phyloP scores from a whole-genome alignment of 2,888 invertebrate genomes.

The Adineta ricciae region DNA sequence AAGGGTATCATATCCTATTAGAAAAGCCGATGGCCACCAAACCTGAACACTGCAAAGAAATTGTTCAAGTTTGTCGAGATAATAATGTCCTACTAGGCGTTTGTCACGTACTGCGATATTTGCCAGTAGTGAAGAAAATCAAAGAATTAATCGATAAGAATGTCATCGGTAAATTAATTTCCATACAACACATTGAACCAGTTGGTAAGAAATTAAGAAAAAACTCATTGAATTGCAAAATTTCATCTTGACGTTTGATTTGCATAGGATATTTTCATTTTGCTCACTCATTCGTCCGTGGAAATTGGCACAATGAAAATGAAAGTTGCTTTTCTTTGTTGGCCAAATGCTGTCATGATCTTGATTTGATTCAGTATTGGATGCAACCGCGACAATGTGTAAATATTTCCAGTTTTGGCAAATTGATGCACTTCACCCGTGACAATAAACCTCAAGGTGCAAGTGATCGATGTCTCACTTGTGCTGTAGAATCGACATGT shows the following conservation, averaged over 20 bases:
- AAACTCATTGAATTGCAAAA: not conserved
- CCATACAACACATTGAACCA: slow-evolving; percentile 51
- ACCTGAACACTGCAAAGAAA: slow-evolving; percentile 49
- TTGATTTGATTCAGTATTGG: slow-evolving; percentile 50
- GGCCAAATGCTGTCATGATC: slow-evolving; percentile 52
- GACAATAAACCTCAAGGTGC: slow-evolving; percentile 48
- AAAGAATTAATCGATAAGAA: slow-evolving; percentile 48
- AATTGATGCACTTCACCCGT: slow-evolving; percentile 45
- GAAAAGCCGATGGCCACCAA: slow-evolving; percentile 53
- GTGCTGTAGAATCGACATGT: slow-evolving; percentile 47
- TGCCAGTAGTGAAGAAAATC: slow-evolving; percentile 45
- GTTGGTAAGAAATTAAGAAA: slow-evolving; percentile 35
- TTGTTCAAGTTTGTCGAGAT: slow-evolving; percentile 44
- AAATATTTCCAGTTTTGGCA: slow-evolving; percentile 46
- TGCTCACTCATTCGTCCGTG: slow-evolving; percentile 51
- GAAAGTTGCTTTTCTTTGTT: slow-evolving; percentile 48
- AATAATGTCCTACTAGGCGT: slow-evolving; percentile 48
- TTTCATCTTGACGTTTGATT: not conserved
- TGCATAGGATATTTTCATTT: slow-evolving; percentile 49
- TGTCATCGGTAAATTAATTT: slow-evolving; percentile 50
- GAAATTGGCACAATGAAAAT: slow-evolving; percentile 49
- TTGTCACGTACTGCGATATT: slow-evolving; percentile 51
- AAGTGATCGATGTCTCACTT: slow-evolving; percentile 47
- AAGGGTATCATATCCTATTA: slow-evolving; percentile 51
- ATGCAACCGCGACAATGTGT: slow-evolving; percentile 42